Conservation (phyloP, 1,140 invertebrate species). For the Amyelois transitella region DNA sequence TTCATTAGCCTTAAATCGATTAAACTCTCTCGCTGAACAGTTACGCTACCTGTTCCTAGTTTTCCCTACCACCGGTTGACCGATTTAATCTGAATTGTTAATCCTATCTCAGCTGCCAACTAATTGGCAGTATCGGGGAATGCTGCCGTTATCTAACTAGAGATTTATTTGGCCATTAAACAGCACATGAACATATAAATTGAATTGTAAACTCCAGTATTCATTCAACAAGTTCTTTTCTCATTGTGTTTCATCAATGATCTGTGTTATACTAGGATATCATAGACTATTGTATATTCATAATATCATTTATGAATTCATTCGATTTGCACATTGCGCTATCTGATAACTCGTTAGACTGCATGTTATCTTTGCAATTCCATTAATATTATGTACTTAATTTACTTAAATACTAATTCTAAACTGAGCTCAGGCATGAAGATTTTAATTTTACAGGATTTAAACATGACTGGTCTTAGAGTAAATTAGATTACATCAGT, state of each 20-base stretch:
- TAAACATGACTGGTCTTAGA: background rate
- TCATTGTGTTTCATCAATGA: too few relatives aligned
- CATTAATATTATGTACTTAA: too few relatives aligned
- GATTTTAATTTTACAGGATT: background rate
- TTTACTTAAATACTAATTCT: too few relatives aligned
- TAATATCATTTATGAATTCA: background rate
- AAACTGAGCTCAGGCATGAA: too few relatives aligned
- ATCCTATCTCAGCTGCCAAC: constrained; percentile 31
- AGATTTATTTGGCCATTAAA: constrained; percentile 44
- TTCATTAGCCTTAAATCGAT: constrained; percentile 49
- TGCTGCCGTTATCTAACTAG: constrained; percentile 14
- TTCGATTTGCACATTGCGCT: background rate
- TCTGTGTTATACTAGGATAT: too few relatives aligned
- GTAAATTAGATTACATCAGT: background rate
- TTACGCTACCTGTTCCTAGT: constrained; percentile 16
- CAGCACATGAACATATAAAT: background rate
- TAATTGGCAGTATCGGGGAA: constrained; percentile 47
- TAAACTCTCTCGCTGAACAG: constrained; percentile 29
- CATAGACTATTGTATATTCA: too few relatives aligned
- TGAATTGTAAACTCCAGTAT: background rate
- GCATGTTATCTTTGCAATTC: too few relatives aligned
- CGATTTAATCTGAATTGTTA: constrained; percentile 59
- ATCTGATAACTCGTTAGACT: too few relatives aligned
- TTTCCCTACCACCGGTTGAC: constrained; percentile 25
- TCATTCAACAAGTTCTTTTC: background rate